phyloP scores from a whole-genome alignment of 2,888 invertebrate genomes.

The Drosophila meridionalis region DNA sequence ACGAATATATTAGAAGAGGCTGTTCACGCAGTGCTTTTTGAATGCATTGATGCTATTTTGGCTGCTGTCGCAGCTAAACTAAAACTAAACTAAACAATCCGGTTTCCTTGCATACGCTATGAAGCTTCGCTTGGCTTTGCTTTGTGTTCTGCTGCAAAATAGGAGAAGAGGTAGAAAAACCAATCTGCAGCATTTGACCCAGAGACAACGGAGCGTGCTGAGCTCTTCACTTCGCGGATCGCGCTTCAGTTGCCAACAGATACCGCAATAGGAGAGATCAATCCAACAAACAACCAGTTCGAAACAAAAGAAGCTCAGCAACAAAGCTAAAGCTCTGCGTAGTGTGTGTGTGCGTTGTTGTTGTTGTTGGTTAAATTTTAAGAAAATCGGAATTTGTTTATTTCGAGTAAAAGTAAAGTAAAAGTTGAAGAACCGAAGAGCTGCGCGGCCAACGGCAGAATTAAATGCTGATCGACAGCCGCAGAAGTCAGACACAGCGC shows the following conservation, averaged over 20 bases:
- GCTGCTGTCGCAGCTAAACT: constrained; percentile 11
- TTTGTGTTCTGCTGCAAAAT: constrained; percentile 45
- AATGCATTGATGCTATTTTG: constrained; percentile 33
- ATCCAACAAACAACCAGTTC: constrained; percentile 66
- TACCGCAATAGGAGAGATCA: constrained; percentile 74
- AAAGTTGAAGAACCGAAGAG: constrained; percentile 60
- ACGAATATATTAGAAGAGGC: constrained; percentile 35
- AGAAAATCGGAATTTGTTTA: constrained; percentile 64
- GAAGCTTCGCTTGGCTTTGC: constrained; percentile 7
- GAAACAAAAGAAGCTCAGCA: constrained; percentile 67
- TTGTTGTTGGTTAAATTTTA: constrained; percentile 47
- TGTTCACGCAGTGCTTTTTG: constrained; percentile 16
- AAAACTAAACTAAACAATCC: constrained; percentile 43
- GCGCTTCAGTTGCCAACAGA: constrained; percentile 30
- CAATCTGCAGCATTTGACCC: constrained; percentile 55
- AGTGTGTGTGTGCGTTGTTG: not conserved
- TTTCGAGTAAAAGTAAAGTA: constrained; percentile 73
- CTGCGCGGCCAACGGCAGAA: constrained; percentile 45
- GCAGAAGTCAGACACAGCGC: constrained; percentile 63
- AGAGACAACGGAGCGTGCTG: constrained; percentile 41
- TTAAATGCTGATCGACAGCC: constrained; percentile 71
- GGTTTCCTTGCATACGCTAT: constrained; percentile 50
- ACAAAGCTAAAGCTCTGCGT: constrained; percentile 8
- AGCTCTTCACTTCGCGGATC: constrained; percentile 29
- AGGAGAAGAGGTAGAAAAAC: constrained; percentile 9